A percentile compares a stretch with the other conserved stretches of the same genome.
Evolutionary conservation across 2,888 invertebrate species (phyloP).

Genomic region (Stratiomys singularior): DNA sequence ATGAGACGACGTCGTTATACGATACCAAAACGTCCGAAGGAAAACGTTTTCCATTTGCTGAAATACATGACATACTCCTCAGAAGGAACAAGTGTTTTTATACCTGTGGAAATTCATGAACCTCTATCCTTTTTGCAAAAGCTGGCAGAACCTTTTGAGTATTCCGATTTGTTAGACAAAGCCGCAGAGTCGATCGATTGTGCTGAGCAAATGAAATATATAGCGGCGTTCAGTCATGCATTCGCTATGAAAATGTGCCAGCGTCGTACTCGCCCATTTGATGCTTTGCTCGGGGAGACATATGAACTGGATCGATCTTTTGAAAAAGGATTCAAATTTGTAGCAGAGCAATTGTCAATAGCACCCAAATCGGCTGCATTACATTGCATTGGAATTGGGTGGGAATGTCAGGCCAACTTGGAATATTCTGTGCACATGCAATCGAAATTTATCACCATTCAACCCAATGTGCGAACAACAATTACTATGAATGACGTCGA

Average conservation of each 20-base stretch:
- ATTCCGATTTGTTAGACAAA: slow-evolving; percentile 86
- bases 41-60: background rate
- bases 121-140: slow-evolving; percentile 94
- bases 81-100: background rate
- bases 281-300: slow-evolving; percentile 92
- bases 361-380: slow-evolving; percentile 97
- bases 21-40: slow-evolving; percentile 18
- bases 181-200: slow-evolving; percentile 84
- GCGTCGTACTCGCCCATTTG: slow-evolving; percentile 93
- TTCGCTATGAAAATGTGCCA: slow-evolving; percentile 79
- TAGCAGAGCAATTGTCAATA: slow-evolving; percentile 95
- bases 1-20: background rate
- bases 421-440: slow-evolving; percentile 96
- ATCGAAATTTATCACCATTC: slow-evolving; percentile 90
- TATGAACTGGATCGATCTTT: slow-evolving; percentile 92
- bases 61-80: slow-evolving; percentile 6
- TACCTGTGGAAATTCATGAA: slow-evolving; percentile 98
- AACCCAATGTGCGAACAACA: slow-evolving; percentile 75
- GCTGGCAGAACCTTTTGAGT: slow-evolving; percentile 95
- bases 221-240: slow-evolving; percentile 93
- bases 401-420: slow-evolving; percentile 96
- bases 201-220: slow-evolving; percentile 88
- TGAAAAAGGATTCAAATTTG: slow-evolving; percentile 91
- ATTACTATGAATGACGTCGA: slow-evolving; percentile 72
- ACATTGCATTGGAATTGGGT: slow-evolving; percentile 86